A percentile compares a stretch with the other conserved stretches of the same genome.
phyloP scores from a whole-genome alignment of 2,888 invertebrate genomes.

The Morpho achilles region DNA sequence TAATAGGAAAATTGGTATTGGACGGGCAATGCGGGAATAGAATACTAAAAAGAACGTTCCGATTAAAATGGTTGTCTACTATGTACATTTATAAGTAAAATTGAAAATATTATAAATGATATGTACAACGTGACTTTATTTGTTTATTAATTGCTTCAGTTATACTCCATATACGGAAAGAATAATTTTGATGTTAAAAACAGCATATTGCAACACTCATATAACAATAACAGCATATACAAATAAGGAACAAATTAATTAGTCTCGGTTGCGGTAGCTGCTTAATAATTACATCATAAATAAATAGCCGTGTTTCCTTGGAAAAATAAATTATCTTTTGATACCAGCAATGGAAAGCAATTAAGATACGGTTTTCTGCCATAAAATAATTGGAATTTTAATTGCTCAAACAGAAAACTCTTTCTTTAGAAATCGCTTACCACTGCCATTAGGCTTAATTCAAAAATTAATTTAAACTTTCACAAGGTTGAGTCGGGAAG shows the following conservation, averaged over 20 bases:
- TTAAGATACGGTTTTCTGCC: slow-evolving; percentile 58
- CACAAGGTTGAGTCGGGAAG: slow-evolving; percentile 69
- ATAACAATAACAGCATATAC: background rate
- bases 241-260: slow-evolving; percentile 17
- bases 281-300: slow-evolving; percentile 14
- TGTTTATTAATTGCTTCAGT: background rate
- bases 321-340: slow-evolving; percentile 29
- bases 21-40: slow-evolving; percentile 35
- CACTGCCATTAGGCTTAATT: slow-evolving; percentile 75
- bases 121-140: background rate
- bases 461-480: slow-evolving; percentile 80
- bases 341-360: slow-evolving; percentile 53
- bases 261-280: slow-evolving; percentile 4
- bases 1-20: slow-evolving; percentile 39
- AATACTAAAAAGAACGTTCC: slow-evolving; percentile 41
- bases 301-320: slow-evolving; percentile 15
- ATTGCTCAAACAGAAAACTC: slow-evolving; percentile 66
- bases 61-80: slow-evolving; percentile 23
- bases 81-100: slow-evolving; percentile 9
- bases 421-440: slow-evolving; percentile 73
- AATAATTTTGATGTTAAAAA: background rate
- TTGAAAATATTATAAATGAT: slow-evolving; percentile 3
- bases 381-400: slow-evolving; percentile 69
- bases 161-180: background rate
- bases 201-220: background rate